Evolutionary conservation across 2,113 vertebrate species (phyloP).

Genomic region (Petaurus breviceps): DNA sequence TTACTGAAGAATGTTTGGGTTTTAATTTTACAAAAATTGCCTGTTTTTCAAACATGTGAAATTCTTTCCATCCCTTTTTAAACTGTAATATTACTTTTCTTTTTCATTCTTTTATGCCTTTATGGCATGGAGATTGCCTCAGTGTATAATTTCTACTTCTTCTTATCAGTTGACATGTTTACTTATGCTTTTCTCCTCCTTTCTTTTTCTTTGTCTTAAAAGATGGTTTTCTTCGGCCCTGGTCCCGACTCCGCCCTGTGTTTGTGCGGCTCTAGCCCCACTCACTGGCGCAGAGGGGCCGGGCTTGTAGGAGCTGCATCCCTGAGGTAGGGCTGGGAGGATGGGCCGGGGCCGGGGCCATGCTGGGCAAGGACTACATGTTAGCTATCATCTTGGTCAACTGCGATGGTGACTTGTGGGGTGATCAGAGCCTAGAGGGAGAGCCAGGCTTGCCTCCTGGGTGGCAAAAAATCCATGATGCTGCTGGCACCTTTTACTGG

Average conservation of each 20-base stretch:
- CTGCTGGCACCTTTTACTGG: conserved; percentile 98
- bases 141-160: background rate
- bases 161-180: background rate
- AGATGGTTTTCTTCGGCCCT: background rate
- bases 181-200: background rate
- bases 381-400: conserved; percentile 96
- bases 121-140: background rate
- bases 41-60: background rate
- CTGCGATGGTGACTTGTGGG: conserved; percentile 97
- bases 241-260: background rate
- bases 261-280: conserved; percentile 18
- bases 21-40: background rate
- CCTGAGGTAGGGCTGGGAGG: conserved; percentile 36
- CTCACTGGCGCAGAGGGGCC: conserved; percentile 22
- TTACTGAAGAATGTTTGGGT: conserved; percentile 14
- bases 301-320: conserved; percentile 20
- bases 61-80: background rate
- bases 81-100: background rate
- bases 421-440: conserved; percentile 92
- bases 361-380: conserved; percentile 98
- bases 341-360: conserved; percentile 68
- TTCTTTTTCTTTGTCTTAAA: background rate
- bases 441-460: conserved; percentile 93
- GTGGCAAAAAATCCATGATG: conserved; percentile 96
- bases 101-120: background rate